phyloP scores from a whole-genome alignment of 2,797 vertebrate species.

The Poliocrania exsul region DNA sequence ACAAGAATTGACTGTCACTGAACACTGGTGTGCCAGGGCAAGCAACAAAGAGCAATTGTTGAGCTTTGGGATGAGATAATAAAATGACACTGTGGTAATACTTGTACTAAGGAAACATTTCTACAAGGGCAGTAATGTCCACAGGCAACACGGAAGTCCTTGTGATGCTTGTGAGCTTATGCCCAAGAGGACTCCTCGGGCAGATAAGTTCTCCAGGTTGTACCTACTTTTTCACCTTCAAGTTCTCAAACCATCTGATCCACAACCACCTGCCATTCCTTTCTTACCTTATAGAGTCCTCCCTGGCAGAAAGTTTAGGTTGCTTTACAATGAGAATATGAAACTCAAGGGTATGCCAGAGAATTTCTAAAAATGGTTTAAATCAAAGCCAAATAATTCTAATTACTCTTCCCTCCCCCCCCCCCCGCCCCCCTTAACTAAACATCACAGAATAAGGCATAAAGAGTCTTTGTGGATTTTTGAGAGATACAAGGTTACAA shows the following conservation, averaged over 20 bases:
- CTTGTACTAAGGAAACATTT: not conserved
- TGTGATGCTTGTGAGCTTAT: not conserved
- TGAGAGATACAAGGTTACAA: not conserved
- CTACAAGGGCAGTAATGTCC: not conserved
- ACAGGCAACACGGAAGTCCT: not conserved
- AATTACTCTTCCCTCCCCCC: no score
- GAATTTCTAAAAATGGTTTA: not conserved
- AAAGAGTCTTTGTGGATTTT: not conserved
- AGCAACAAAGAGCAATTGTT: constrained; percentile 30
- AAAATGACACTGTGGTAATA: not conserved
- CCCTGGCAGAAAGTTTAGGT: not conserved
- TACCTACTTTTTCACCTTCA: not conserved
- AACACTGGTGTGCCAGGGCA: not conserved
- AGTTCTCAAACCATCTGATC: not conserved
- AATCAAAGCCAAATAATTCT: not conserved
- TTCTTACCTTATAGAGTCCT: not conserved
- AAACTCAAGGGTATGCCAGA: not conserved
- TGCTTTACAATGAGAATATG: not conserved
- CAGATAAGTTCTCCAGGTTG: not conserved
- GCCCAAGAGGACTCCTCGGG: not conserved
- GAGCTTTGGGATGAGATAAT: not conserved
- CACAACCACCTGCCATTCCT: not conserved
- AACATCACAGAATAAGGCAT: not conserved
- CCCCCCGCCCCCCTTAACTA: not conserved
- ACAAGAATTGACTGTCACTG: not conserved